Conservation (phyloP, 2,113 vertebrate species). For the Toxotes chatareus region DNA sequence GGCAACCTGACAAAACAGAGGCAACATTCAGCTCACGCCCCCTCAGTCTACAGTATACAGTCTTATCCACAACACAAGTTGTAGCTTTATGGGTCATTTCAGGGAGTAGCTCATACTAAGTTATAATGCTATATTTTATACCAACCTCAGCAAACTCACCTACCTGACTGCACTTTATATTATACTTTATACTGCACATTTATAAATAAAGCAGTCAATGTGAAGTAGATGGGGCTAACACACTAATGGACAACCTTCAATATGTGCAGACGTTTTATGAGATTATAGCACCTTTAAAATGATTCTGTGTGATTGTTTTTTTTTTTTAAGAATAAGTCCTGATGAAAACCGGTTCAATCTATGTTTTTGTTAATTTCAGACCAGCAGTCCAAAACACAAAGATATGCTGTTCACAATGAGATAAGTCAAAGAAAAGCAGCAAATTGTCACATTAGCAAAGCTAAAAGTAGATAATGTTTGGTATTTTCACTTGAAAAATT, state of each 20-base stretch:
- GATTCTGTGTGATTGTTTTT: background rate
- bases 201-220: constrained; percentile 13
- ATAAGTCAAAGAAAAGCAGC: background rate
- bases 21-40: constrained; percentile 26
- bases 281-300: background rate
- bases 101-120: background rate
- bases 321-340: background rate
- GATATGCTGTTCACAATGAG: background rate
- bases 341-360: background rate
- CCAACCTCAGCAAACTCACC: constrained; percentile 19
- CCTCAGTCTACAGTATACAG: background rate
- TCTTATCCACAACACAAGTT: constrained; percentile 39
- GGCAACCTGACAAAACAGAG: constrained; percentile 88
- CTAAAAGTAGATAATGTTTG: background rate
- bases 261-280: background rate
- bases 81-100: constrained; percentile 47
- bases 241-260: background rate
- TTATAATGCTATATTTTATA: constrained; percentile 10
- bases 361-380: background rate
- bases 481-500: background rate
- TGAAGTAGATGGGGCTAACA: constrained; percentile 3
- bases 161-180: constrained; percentile 13
- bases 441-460: background rate
- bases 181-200: no score
- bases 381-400: background rate